Base-by-base conservation (phyloP, 2,797 vertebrate genomes). In the Sebastes elongatus region DNA sequence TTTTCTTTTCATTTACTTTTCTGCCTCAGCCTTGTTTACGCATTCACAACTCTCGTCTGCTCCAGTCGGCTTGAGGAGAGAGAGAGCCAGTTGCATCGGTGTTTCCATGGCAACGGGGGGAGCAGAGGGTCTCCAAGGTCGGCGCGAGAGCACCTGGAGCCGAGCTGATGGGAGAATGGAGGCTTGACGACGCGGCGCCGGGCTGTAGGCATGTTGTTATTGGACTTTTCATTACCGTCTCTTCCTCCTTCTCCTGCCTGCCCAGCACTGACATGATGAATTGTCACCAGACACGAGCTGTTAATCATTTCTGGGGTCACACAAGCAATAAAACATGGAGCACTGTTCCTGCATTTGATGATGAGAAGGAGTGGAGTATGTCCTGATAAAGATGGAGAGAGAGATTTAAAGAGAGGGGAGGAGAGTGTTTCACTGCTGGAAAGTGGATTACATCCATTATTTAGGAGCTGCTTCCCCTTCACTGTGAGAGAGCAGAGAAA, bases 81-180 rank as follows among this genome's bases (percentile, higher is more conserved):
- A 63, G 76, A 94, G 90, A 52, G 8, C 94, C 94, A 59, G 80
- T 92, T 94, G 86, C 84, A 84, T 89, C 82, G 81, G 81, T 88
- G 97, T 98, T 98, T 93, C 97, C 96, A 97, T 97, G 96, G 96
- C 95, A 96, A 98, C 96, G 60, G 78, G 10, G 16, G 75, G 92
- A 88, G 32, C 33, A 86, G 86, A 80, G 87, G 92, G 93, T 92
- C 94, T 96, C 95, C 95, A 96, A 97, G 97, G 97, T 98, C 96
- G 94, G 82, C 86, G 91, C 14, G 74, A 78, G 82, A 82, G 78
- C 88, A 90, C 85, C 91, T 83, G 83, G 42, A 86, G 83, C 81
- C 13, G 46, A 53, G 78, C 67, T 76, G 86, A 79, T 62, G 84
- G 78, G 66, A 74, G 78, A 89, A 85, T 77, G 87, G 89, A 87